Evolutionary conservation across 2,113 vertebrate species (phyloP).

Genomic region (Limanda limanda): DNA sequence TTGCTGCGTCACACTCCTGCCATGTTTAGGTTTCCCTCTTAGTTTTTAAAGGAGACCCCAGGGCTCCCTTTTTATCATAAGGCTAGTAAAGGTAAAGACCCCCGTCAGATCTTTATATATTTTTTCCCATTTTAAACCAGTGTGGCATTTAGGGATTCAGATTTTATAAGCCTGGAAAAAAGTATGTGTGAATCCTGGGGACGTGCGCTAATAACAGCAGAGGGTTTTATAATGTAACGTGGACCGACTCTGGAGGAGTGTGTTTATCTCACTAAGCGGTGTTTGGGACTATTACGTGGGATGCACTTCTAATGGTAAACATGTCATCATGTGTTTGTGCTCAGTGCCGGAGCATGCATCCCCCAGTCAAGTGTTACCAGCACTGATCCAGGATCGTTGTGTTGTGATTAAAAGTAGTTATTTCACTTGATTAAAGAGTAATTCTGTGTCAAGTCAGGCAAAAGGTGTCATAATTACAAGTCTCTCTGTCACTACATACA

Average conservation of each 20-base stretch:
- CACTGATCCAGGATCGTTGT: neutral
- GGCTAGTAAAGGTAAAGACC: constrained; percentile 12
- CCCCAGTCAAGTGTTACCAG: constrained; percentile 9
- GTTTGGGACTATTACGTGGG: constrained; percentile 39
- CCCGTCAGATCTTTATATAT: neutral
- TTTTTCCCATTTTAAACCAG: constrained; percentile 18
- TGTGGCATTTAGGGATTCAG: constrained; percentile 25
- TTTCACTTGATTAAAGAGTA: neutral
- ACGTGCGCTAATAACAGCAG: constrained; percentile 11
- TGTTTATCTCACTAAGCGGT: constrained; percentile 24
- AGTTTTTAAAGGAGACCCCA: constrained; percentile 9
- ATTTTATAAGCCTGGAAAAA: constrained; percentile 57
- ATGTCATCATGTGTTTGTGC: constrained; percentile 15
- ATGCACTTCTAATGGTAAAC: constrained; percentile 17
- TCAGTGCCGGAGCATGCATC: neutral
- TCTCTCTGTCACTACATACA: neutral
- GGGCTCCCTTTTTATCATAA: constrained; percentile 10
- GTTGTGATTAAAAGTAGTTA: neutral
- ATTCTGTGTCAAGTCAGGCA: constrained; percentile 7
- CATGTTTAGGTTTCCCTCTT: constrained; percentile 22
- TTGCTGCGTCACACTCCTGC: constrained; percentile 8
- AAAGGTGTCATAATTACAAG: neutral
- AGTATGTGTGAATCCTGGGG: constrained; percentile 58
- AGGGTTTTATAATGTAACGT: constrained; percentile 53
- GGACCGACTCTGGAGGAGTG: constrained; percentile 2